Evolutionary conservation across 2,797 vertebrate genomes (phyloP), one percentile per base, ranked within the genome.

Genomic region (Gila robusta): DNA sequence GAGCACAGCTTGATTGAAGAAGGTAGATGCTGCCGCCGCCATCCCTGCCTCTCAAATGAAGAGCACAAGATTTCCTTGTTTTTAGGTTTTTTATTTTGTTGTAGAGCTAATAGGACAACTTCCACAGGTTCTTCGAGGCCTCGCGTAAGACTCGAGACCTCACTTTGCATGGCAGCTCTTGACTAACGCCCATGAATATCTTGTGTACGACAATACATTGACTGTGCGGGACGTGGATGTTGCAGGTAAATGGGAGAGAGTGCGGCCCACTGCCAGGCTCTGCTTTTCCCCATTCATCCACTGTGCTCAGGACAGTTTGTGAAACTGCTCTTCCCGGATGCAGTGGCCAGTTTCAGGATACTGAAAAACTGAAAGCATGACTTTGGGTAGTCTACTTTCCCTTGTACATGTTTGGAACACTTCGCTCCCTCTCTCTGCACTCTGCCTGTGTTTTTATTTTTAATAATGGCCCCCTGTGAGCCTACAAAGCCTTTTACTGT

Each of bases 31-130:
- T 52, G 39, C 85, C 76, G 73, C 87, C 88, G 79, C 87, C 89
- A 77, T 69, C 89, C 87, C 89, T 84, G 87, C 88, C 90, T 91
- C 86, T 93, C 90, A 81, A 88, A 92, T 89, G 91, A 95, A 92
- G 90, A 96, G 95, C 95, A 96, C 95, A 96, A 96, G 90, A 90
- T 87, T 89, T 93, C 92, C 41, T 79, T 16, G 28, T 82, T 67
- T 66, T 49, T 23, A 17, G 10, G 52, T 35, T 69, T 80, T 79
- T 56, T 62, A 77, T 77, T 64, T 74, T 47, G 44, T 78, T 56
- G 59, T 64, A 64, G 12, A 35, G 21, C 12, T 66, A 87, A 92
- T 93, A 93, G 90, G 83, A 90, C 89, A 86, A 91, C 93, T 92
- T 94, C 92, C 94, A 92, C 84, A 83, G 39, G 84, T 70, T 73